Percentiles rank a stretch among this genome's conserved stretches.
Conservation (phyloP, 2,888 invertebrate genomes). For the Drosophila anomalipes region DNA sequence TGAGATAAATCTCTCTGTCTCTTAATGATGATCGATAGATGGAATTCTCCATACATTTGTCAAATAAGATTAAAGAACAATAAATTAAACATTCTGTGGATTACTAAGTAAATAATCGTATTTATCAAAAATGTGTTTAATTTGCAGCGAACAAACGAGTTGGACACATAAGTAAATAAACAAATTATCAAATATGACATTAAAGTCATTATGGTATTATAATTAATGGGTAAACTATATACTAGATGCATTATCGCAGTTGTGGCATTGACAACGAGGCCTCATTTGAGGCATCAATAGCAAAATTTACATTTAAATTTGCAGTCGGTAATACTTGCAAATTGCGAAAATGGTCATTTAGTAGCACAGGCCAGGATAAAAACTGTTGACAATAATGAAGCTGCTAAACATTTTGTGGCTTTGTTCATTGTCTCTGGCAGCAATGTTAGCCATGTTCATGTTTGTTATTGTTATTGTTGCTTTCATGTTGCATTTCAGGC, state of each 20-base stretch:
- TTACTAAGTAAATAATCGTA: background rate
- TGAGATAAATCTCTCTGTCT: background rate
- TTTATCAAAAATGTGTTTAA: background rate
- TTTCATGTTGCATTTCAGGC: conserved; percentile 12
- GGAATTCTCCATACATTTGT: background rate
- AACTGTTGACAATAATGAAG: conserved; percentile 69
- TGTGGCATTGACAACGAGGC: conserved; percentile 7
- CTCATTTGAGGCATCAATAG: conserved; percentile 31
- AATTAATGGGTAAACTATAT: background rate
- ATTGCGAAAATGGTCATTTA: conserved; percentile 8
- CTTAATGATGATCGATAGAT: background rate
- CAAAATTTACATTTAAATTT: conserved; percentile 17
- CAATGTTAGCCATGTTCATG: conserved; percentile 45
- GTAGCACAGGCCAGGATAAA: background rate
- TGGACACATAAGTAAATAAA: background rate
- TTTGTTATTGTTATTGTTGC: conserved; percentile 17
- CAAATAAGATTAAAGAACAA: background rate
- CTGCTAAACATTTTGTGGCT: conserved; percentile 69
- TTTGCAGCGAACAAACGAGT: background rate
- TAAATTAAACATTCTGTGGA: background rate
- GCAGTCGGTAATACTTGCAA: conserved; percentile 5
- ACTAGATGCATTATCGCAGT: background rate
- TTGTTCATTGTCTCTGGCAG: conserved; percentile 59
- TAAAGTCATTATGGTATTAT: background rate
- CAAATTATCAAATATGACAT: background rate